Evolutionary conservation across 2,888 invertebrate genomes (phyloP).

Genomic region (Arge pagana): DNA sequence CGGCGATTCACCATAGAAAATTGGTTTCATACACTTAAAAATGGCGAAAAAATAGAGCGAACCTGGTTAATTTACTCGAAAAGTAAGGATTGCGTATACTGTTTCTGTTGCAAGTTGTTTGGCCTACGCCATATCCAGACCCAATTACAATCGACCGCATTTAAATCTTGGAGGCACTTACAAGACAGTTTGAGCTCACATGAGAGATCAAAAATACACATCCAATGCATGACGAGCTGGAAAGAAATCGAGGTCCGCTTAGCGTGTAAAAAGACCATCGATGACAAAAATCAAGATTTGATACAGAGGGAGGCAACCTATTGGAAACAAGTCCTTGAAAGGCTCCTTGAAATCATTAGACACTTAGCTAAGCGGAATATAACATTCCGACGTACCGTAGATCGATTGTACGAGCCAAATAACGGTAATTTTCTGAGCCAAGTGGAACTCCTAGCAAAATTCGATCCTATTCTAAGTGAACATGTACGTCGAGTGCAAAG

Average conservation of each 20-base stretch:
- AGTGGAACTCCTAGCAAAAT: slow-evolving; percentile 25
- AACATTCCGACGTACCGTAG: slow-evolving; percentile 29
- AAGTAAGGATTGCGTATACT: slow-evolving; percentile 22
- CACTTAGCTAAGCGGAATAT: slow-evolving; percentile 28
- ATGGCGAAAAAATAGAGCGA: slow-evolving; percentile 26
- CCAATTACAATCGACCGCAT: slow-evolving; percentile 21
- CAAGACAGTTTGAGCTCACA: slow-evolving; percentile 15
- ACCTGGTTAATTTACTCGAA: slow-evolving; percentile 25
- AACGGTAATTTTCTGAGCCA: slow-evolving; percentile 33
- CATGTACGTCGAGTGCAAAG: slow-evolving; percentile 14
- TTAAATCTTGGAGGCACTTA: slow-evolving; percentile 22
- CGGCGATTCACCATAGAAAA: slow-evolving; percentile 8
- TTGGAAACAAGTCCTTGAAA: slow-evolving; percentile 28
- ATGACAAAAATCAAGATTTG: slow-evolving; percentile 15
- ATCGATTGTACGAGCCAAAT: slow-evolving; percentile 25
- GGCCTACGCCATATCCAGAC: background rate
- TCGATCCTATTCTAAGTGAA: slow-evolving; percentile 22
- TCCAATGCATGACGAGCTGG: slow-evolving; percentile 10
- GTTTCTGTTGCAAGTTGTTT: slow-evolving; percentile 26
- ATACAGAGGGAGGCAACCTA: slow-evolving; percentile 26
- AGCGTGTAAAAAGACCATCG: slow-evolving; percentile 15
- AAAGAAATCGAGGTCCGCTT: slow-evolving; percentile 17
- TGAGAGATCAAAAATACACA: slow-evolving; percentile 19
- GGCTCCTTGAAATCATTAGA: slow-evolving; percentile 27
- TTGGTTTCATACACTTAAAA: slow-evolving; percentile 7